phyloP scores from a whole-genome alignment of 2,888 invertebrate genomes.

The Ichneumon xanthorius region DNA sequence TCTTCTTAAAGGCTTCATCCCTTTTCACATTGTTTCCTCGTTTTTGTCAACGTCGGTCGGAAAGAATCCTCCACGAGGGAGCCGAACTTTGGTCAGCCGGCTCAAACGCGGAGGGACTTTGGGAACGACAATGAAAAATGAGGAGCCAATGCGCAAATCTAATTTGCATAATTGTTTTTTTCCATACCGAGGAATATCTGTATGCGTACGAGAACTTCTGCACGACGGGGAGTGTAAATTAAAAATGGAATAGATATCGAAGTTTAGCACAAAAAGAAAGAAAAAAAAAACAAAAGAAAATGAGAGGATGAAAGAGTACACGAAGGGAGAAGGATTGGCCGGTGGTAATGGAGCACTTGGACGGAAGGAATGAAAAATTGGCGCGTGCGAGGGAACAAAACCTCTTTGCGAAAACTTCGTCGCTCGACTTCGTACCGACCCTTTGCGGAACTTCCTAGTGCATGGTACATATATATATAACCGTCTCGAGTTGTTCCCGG shows the following conservation, averaged over 20 bases:
- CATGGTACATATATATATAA: background rate
- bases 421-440: conserved; percentile 1
- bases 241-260: conserved; percentile 24
- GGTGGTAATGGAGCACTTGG: conserved; percentile 28
- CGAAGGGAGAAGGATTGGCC: background rate
- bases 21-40: background rate
- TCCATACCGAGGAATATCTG: background rate
- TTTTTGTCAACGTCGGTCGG: background rate
- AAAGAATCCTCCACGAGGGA: background rate
- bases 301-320: background rate
- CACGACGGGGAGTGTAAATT: background rate
- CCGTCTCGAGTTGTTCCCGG: conserved; percentile 11
- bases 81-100: background rate
- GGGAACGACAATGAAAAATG: background rate
- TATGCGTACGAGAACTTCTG: background rate
- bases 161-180: background rate
- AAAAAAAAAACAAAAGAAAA: background rate
- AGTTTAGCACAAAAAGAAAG: background rate
- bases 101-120: background rate
- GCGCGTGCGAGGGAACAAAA: conserved; percentile 22
- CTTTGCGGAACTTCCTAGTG: conserved; percentile 31
- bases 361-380: conserved; percentile 37
- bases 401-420: conserved; percentile 28
- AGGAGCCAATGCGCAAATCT: background rate
- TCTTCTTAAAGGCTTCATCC: background rate